A percentile compares a stretch with the other conserved stretches of the same genome.
These are phyloP conservation scores for Dicyrtomina minuta DNA, from an alignment of 2,888 invertebrate genomes.

Conservation along the genomic window DNA sequence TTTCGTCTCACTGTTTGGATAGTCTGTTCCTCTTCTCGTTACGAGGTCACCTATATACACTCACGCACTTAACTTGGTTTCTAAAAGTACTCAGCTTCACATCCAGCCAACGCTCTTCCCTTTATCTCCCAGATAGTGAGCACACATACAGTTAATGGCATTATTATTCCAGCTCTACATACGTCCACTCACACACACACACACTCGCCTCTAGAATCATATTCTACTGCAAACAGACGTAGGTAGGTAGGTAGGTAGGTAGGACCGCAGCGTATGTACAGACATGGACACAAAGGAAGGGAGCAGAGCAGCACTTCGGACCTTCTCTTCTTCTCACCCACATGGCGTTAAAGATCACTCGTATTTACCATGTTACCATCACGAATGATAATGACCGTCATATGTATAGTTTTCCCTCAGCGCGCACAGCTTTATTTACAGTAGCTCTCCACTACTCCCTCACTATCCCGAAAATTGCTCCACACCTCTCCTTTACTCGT, in stretches of 20 bases:
- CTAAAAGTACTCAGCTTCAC: constrained; percentile 11
- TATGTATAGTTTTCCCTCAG: not conserved
- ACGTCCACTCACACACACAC: no score
- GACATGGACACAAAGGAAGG: not conserved
- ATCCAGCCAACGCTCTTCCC: not conserved
- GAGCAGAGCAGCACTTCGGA: constrained; percentile 12
- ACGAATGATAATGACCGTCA: constrained; percentile 23
- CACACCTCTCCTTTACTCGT: no score
- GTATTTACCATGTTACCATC: constrained; percentile 21
- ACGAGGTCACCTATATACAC: constrained; percentile 31
- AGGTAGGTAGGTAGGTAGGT: no score
- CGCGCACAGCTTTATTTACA: no score
- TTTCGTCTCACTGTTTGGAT: constrained; percentile 39
- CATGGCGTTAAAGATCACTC: constrained; percentile 15
- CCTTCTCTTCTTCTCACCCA: constrained; percentile 24
- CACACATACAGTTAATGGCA: not conserved
- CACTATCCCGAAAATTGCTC: no score
- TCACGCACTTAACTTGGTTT: constrained; percentile 18
- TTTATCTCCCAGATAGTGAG: not conserved
- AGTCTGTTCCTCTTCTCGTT: constrained; percentile 28
- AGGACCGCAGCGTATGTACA: no score
- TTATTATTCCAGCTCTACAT: no score
- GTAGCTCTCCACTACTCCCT: no score
- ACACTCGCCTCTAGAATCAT: no score
- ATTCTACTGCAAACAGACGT: no score